Evolutionary conservation across 2,113 vertebrate genomes (phyloP), one percentile per base, ranked within the genome.

Genomic region (Tragelaphus imberbis): DNA sequence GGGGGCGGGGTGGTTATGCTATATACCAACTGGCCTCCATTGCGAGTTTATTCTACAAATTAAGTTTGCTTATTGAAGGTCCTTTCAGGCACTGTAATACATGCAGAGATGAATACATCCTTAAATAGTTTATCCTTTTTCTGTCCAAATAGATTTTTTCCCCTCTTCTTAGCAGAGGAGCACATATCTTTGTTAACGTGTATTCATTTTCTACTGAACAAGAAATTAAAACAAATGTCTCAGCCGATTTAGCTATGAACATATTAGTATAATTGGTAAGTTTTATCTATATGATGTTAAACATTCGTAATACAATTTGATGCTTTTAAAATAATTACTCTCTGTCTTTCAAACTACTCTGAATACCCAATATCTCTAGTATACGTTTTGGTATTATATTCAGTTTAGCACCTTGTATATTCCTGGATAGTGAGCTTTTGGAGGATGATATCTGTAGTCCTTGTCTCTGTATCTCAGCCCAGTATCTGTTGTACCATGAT

Each of bases 41-140:
- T 58, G 25, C n/a, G 27, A 75, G 6, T 86, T 82, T 55, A 40
- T 96, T 85, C 17, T 97, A 11, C 33, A 84, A 0, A 84, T 90
- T 56, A n/a, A 84, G 65, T 80, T 96, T 96, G 10, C 58, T 86
- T 84, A 87, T 58, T 87, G 15, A 95, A 36, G 13, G 4, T 65
- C 94, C 33, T 85, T 96, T 91, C 1, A 51, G 36, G 27, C 81
- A 93, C 15, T 63, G 6, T 44, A n/a, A 27, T 79, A 47, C 25
- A 11, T 87, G 51, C 27, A 90, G 49, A 97, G 40, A 63, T 90
- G 23, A 90, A 36, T 89, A 90, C 23, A 49, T 86, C 40, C 36
- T 96, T 94, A 92, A 95, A 88, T 82, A 77, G n/a, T 92, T 93
- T 53, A 61, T 92, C 59, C 53, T 90, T 97, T 96, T 97, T 75